Conservation (phyloP, 2,888 invertebrate species). For the Pseudeuparius sepicola region DNA sequence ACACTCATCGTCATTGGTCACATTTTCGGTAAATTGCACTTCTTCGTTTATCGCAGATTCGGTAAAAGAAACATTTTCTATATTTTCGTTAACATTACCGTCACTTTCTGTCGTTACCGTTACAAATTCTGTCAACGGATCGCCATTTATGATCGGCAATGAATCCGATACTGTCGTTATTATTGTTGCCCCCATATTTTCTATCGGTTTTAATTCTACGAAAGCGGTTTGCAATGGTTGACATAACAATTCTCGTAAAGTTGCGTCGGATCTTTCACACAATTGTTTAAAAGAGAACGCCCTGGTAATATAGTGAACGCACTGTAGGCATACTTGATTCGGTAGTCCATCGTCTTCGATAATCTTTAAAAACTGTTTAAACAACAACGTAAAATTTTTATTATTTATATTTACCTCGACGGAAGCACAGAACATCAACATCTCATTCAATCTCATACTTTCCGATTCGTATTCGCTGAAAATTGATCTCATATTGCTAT, state of each 20-base stretch:
- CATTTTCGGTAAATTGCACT: too few relatives aligned
- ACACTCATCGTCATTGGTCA: too few relatives aligned
- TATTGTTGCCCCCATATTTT: constrained; percentile 8
- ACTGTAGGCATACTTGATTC: constrained; percentile 35
- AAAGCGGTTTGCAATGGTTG: constrained; percentile 23
- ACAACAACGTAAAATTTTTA: neutral
- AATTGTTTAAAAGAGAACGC: constrained; percentile 37
- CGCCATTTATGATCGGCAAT: too few relatives aligned
- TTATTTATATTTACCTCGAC: constrained; percentile 29
- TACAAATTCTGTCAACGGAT: too few relatives aligned
- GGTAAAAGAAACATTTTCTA: too few relatives aligned
- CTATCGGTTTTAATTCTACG: constrained; percentile 25
- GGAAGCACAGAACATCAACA: constrained; percentile 36
- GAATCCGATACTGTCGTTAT: too few relatives aligned
- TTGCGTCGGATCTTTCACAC: constrained; percentile 35
- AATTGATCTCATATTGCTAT: constrained; percentile 34
- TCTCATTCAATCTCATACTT: constrained; percentile 32
- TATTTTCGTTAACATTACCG: too few relatives aligned
- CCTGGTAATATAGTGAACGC: constrained; percentile 34
- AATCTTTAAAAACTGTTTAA: constrained; percentile 27
- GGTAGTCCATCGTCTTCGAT: constrained; percentile 37
- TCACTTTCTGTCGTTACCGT: too few relatives aligned
- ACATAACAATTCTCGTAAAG: constrained; percentile 32
- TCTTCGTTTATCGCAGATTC: too few relatives aligned
- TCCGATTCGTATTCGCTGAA: constrained; percentile 33